phyloP scores from a whole-genome alignment of 2,888 invertebrate genomes.

The Zaprionus bogoriensis region DNA sequence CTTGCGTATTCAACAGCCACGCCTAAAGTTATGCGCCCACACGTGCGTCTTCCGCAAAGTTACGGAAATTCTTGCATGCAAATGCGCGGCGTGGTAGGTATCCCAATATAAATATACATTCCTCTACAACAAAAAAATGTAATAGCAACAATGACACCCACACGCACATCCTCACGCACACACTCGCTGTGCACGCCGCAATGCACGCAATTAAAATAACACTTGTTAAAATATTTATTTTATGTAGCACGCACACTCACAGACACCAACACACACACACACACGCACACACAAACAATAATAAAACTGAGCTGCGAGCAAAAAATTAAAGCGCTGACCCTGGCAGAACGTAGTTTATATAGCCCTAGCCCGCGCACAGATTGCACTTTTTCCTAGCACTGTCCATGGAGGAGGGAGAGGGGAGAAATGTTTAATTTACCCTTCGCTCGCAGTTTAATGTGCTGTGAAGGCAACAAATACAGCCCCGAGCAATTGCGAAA shows the following conservation, averaged over 20 bases:
- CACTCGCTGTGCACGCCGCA: constrained; percentile 36
- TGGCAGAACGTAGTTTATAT: constrained; percentile 27
- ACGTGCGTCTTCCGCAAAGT: constrained; percentile 41
- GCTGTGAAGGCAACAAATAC: neutral
- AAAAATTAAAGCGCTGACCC: constrained; percentile 55
- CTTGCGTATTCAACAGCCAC: neutral
- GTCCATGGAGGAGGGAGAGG: neutral
- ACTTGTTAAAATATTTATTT: constrained; percentile 74
- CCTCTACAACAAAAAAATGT: constrained; percentile 41
- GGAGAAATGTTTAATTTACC: constrained; percentile 5
- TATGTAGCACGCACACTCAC: constrained; percentile 33
- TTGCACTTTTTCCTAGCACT: constrained; percentile 17
- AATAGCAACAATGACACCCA: constrained; percentile 28
- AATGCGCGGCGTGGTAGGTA: constrained; percentile 13
- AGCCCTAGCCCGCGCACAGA: constrained; percentile 18
- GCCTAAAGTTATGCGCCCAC: constrained; percentile 62
- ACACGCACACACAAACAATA: neutral
- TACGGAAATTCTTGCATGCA: constrained; percentile 29
- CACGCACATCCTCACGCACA: constrained; percentile 1
- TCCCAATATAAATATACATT: constrained; percentile 21
- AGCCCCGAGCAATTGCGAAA: neutral
- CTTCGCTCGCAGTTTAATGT: constrained; percentile 2
- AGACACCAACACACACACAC: neutral
- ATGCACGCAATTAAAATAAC: constrained; percentile 73
- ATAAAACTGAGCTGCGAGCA: constrained; percentile 19